Base-by-base conservation (phyloP, 2,113 vertebrate species). In the Nycticorax nycticorax region DNA sequence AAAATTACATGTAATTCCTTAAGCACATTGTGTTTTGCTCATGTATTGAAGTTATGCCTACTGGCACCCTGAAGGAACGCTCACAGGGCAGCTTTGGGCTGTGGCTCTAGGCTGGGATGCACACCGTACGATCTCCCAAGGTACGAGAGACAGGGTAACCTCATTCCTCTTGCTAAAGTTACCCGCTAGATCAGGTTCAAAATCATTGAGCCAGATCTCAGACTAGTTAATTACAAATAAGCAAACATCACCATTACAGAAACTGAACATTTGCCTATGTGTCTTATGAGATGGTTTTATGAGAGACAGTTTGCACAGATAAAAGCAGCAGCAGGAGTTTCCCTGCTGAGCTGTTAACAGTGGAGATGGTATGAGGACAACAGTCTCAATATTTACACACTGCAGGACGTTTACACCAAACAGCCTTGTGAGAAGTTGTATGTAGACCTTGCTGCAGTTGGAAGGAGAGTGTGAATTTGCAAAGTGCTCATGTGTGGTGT, bases 181-280 rank as follows among this genome's bases (percentile, higher is more conserved):
- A 75, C 50, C 62, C 85, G 45, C 56, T 87, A 93, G 89, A 67
- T 62, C 67, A 41, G 63, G 48, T 80, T 94, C 73, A 67, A 91
- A 92, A 67, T 45, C 77, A 78, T 0, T 78, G 73, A 93, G 55
- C 16, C 57, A 85, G 62, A 90, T 94, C 66, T 73, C n/a, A 16
- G 45, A 35, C 52, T 76, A 94, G 94, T 88, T 92, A 94, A 88
- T 95, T 91, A 89, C 63, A 93, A 94, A 90, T 64, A 93, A 90
- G 75, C 56, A 92, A 93, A 83, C 82, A 93, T 11, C 50, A 53
- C 26, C 16, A 74, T n/a, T 84, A 83, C 28, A 86, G 63, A 90
- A 90, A 83, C 53, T 62, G 91, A 91, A 73, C 78, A 62, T 92
- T 88, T 93, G 78, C 85, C 89, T 89, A 2, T 0, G 28, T 62